These are phyloP conservation scores for Linepithema humile DNA, from an alignment of 1,140 invertebrate species.

Conservation along the genomic window DNA sequence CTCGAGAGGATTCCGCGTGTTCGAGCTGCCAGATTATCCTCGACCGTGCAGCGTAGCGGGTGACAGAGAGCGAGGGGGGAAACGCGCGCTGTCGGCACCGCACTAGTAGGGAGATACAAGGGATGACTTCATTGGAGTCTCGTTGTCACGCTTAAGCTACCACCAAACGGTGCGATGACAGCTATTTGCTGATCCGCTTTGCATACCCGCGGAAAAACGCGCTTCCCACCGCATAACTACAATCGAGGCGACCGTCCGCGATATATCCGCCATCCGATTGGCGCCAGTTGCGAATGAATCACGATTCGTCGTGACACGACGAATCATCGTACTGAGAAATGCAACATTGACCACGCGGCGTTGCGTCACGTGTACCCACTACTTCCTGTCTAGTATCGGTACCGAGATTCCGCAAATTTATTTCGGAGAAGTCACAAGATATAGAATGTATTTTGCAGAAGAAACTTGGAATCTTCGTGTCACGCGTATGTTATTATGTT, in stretches of 20 bases:
- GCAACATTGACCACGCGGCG: constrained; percentile 57
- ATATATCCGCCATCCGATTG: constrained; percentile 51
- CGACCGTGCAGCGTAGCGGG: constrained; percentile 5
- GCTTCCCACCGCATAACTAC: not conserved
- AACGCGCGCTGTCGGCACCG: not conserved
- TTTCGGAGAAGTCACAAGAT: not conserved
- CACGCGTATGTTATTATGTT: not conserved
- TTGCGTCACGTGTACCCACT: constrained; percentile 49
- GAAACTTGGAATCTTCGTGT: not conserved
- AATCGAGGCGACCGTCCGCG: not conserved
- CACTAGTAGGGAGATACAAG: constrained; percentile 45
- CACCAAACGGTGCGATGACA: constrained; percentile 4
- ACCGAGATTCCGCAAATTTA: constrained; percentile 31
- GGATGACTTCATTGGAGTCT: constrained; percentile 67
- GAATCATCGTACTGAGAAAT: constrained; percentile 71
- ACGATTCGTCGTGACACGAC: constrained; percentile 16
- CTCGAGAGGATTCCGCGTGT: constrained; percentile 55
- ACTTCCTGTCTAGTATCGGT: constrained; percentile 25
- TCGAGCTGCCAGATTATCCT: constrained; percentile 35
- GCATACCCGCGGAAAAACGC: constrained; percentile 17
- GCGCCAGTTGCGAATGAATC: constrained; percentile 63
- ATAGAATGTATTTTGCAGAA: not conserved
- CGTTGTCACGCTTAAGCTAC: constrained; percentile 26
- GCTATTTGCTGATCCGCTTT: constrained; percentile 6
- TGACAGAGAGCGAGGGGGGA: not conserved